Conservation (phyloP, 2,113 vertebrate genomes). For the Diadophis punctatus region DNA sequence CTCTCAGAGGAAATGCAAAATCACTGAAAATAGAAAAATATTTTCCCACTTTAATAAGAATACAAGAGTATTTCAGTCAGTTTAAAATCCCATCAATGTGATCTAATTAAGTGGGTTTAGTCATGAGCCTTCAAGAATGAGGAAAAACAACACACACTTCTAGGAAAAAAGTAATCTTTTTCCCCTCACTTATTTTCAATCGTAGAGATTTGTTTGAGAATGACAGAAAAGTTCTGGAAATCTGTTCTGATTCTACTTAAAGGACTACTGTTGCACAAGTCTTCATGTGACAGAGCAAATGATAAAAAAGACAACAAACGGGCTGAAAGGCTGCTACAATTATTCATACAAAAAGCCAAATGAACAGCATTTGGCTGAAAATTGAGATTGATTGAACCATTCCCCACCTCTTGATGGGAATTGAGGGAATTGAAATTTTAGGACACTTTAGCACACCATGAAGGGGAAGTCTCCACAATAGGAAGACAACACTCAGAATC, state of each 20-base stretch:
- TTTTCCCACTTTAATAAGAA: background rate
- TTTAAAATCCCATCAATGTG: background rate
- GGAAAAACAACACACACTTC: background rate
- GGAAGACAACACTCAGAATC: background rate
- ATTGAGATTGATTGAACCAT: background rate
- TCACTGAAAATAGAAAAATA: background rate
- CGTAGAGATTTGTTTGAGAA: background rate
- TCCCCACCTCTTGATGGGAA: background rate
- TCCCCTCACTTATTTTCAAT: background rate
- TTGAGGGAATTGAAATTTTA: background rate
- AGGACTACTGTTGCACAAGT: background rate
- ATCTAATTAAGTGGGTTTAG: background rate
- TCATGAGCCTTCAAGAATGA: background rate
- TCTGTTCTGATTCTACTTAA: conserved; percentile 7
- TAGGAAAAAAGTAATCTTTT: background rate
- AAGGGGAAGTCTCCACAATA: background rate
- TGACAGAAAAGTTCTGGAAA: background rate
- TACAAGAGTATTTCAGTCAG: background rate
- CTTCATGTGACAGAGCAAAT: background rate
- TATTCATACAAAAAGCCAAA: background rate
- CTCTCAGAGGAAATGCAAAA: background rate
- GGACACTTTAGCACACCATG: background rate
- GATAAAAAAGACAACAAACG: background rate
- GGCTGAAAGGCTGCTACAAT: background rate
- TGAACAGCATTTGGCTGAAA: background rate